Conservation (phyloP, 1,140 invertebrate species). For the Bathynomus jamesi region DNA sequence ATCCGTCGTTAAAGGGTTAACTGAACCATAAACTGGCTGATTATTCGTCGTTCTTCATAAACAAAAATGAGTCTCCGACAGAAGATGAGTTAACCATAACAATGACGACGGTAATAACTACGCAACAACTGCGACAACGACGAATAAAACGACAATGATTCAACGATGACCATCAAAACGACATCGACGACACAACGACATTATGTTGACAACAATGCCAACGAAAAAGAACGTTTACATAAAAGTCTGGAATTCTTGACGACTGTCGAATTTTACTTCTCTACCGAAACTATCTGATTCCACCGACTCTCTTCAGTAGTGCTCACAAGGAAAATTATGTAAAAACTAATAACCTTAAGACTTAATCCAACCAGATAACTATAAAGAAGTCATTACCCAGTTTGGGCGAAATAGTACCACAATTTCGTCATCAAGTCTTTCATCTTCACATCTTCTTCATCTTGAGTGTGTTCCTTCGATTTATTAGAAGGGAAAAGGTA, state of each 20-base stretch:
- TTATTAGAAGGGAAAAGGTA: background rate
- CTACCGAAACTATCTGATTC: background rate
- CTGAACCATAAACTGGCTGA: too few species aligned
- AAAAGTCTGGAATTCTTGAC: background rate
- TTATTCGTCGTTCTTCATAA: too few species aligned
- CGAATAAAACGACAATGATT: too few species aligned
- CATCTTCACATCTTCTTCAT: background rate
- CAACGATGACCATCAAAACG: too few species aligned
- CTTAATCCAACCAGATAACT: background rate
- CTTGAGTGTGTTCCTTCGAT: background rate
- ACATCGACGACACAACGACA: too few species aligned
- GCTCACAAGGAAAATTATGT: background rate
- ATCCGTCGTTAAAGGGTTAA: too few species aligned
- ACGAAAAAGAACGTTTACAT: background rate
- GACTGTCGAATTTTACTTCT: background rate
- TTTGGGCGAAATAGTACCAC: background rate
- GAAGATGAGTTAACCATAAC: too few species aligned
- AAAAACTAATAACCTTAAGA: background rate
- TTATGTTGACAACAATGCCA: too few species aligned
- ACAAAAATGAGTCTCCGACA: too few species aligned
- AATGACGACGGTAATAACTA: too few species aligned
- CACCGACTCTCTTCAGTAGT: background rate
- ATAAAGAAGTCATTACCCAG: background rate
- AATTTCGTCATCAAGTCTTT: background rate
- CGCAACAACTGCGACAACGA: too few species aligned